Conservation (phyloP, 2,113 vertebrate species). For the Dromiciops gliroides region DNA sequence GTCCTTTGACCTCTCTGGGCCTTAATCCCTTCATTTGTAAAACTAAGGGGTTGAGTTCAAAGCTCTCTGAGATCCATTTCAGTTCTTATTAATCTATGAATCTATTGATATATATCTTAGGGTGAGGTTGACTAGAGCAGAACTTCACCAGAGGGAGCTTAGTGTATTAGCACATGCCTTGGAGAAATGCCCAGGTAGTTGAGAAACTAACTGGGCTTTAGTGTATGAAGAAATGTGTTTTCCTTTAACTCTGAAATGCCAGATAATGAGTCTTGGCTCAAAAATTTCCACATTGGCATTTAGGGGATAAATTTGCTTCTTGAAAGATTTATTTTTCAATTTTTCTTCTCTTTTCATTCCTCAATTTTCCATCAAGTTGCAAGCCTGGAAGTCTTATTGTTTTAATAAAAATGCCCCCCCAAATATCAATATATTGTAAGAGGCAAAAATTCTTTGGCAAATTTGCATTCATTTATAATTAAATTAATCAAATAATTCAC, state of each 20-base stretch:
- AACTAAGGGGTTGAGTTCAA: background rate
- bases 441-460: conserved; percentile 5
- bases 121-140: background rate
- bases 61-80: background rate
- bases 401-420: conserved; percentile 32
- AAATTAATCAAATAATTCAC: background rate
- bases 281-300: background rate
- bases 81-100: background rate
- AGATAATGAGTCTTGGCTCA: background rate
- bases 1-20: background rate
- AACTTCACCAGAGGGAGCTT: background rate
- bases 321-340: background rate
- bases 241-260: background rate
- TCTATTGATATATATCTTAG: background rate
- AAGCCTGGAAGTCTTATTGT: background rate
- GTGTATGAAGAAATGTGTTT: background rate
- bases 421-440: background rate
- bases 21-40: background rate
- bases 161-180: background rate
- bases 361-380: background rate
- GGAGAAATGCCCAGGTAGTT: background rate
- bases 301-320: conserved; percentile 27
- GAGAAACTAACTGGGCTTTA: background rate
- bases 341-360: conserved; percentile 25
- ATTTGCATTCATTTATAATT: conserved; percentile 1